phyloP scores from a whole-genome alignment of 2,797 vertebrate genomes.

The Sciaenops ocellatus region DNA sequence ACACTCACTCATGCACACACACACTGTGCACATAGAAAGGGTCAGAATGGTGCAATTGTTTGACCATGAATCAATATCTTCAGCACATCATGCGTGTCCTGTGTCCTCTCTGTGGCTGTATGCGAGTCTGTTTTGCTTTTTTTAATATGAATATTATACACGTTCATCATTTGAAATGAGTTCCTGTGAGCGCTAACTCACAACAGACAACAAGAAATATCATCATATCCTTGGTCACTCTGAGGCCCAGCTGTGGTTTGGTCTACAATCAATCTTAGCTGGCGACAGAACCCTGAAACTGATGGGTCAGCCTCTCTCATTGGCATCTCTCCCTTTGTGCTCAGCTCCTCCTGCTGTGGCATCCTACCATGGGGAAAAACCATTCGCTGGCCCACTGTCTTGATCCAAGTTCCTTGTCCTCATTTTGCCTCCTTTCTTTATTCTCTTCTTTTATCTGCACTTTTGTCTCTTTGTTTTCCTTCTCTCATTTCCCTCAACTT shows the following conservation, averaged over 20 bases:
- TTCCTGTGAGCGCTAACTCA: constrained; percentile 25
- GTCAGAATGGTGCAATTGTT: constrained; percentile 12
- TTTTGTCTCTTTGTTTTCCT: constrained; percentile 14
- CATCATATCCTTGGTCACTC: not conserved
- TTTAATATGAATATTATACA: constrained; percentile 25
- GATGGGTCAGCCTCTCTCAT: constrained; percentile 33
- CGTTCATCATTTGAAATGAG: constrained; percentile 19
- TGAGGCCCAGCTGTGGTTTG: constrained; percentile 7
- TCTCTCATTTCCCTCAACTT: constrained; percentile 33
- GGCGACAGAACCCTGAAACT: constrained; percentile 19
- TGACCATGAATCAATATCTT: constrained; percentile 35
- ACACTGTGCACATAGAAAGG: constrained; percentile 34
- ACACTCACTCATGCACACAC: not conserved
- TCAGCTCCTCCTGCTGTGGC: constrained; percentile 41
- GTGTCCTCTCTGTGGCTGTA: constrained; percentile 5
- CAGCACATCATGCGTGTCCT: constrained; percentile 2
- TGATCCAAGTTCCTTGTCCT: constrained; percentile 50
- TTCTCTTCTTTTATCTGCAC: constrained; percentile 24
- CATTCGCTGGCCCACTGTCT: constrained; percentile 32
- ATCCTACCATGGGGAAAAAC: constrained; percentile 33
- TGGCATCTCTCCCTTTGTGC: constrained; percentile 40
- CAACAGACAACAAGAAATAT: not conserved
- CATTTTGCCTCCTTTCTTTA: constrained; percentile 33
- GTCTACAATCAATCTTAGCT: constrained; percentile 13
- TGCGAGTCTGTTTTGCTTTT: constrained; percentile 31